Evolutionary conservation across 2,797 vertebrate species (phyloP).

Genomic region (Tapirus indicus): DNA sequence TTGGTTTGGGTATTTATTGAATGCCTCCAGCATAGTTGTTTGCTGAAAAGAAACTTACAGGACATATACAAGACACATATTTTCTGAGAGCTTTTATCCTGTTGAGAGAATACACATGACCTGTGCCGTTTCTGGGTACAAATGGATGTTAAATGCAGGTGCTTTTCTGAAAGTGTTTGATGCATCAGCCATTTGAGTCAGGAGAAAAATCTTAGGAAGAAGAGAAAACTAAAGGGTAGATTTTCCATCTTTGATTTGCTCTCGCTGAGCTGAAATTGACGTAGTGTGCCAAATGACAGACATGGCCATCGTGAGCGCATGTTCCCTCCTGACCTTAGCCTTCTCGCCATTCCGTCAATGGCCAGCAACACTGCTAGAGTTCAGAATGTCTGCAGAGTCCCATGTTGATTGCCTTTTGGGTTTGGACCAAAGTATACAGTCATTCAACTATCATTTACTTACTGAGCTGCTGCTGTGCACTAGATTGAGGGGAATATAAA

Average conservation of each 20-base stretch:
- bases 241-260: slow-evolving; percentile 62
- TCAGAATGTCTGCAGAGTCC: background rate
- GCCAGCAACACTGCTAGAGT: background rate
- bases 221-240: background rate
- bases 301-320: background rate
- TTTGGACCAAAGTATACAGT: background rate
- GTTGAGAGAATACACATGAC: background rate
- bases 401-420: background rate
- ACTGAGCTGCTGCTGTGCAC: background rate
- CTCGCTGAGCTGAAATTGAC: slow-evolving; percentile 14
- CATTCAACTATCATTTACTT: background rate
- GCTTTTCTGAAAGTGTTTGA: background rate
- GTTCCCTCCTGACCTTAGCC: background rate
- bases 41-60: slow-evolving; percentile 41
- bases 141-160: slow-evolving; percentile 40
- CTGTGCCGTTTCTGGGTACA: slow-evolving; percentile 51
- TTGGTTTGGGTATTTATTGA: slow-evolving; percentile 62
- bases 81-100: slow-evolving; percentile 36
- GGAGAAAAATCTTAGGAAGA: slow-evolving; percentile 43
- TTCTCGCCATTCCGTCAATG: background rate
- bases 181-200: background rate
- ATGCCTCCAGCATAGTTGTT: slow-evolving; percentile 35
- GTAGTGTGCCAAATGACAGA: background rate
- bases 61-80: background rate
- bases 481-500: background rate